Evolutionary conservation across 2,113 vertebrate species (phyloP).

Genomic region (Balaeniceps rex): DNA sequence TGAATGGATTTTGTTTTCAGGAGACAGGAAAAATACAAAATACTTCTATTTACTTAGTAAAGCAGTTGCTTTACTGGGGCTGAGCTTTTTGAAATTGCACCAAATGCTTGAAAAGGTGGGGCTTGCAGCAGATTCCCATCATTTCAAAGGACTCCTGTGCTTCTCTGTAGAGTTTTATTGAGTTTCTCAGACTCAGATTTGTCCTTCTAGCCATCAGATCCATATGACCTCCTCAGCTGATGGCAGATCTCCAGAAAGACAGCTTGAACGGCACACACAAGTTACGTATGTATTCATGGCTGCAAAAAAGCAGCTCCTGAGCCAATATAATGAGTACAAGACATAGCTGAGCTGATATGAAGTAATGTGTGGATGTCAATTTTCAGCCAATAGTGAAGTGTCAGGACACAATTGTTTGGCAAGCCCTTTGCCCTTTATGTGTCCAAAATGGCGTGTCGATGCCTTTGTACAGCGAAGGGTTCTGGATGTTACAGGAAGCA

Average conservation of each 20-base stretch:
- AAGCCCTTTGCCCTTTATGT: constrained; percentile 57
- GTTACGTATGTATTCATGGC: not conserved
- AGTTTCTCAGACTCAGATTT: not conserved
- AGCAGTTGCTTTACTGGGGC: not conserved
- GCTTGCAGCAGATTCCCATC: not conserved
- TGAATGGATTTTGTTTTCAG: not conserved
- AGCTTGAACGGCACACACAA: not conserved
- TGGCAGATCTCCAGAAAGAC: not conserved
- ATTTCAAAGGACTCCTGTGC: not conserved
- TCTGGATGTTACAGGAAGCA: not conserved
- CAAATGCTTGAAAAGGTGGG: not conserved
- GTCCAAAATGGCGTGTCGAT: not conserved
- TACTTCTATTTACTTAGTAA: not conserved
- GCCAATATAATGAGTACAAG: constrained; percentile 11
- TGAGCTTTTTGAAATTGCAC: not conserved
- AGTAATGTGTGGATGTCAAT: not conserved
- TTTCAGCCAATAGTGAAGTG: constrained; percentile 43
- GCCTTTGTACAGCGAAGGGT: not conserved
- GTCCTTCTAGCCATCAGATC: not conserved
- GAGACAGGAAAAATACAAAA: not conserved
- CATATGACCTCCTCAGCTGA: not conserved
- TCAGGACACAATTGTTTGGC: constrained; percentile 50
- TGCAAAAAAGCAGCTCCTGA: not conserved
- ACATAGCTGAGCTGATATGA: constrained; percentile 13
- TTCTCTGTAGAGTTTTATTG: not conserved